phyloP scores from a whole-genome alignment of 2,888 invertebrate species.

The Periphyllus acericola region DNA sequence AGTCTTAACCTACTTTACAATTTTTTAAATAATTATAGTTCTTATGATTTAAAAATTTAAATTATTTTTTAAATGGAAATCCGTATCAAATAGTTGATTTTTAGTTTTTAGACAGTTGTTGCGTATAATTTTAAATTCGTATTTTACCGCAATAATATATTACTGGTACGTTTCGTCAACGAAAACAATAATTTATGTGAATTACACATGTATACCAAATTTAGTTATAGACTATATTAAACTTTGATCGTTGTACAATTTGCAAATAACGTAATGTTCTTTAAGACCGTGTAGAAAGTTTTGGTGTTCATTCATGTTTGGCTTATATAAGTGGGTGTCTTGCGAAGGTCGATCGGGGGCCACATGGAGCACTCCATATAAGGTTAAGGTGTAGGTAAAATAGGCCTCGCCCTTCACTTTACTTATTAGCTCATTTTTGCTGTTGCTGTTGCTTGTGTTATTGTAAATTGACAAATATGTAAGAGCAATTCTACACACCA shows the following conservation, averaged over 20 bases:
- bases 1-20: too few relatives aligned
- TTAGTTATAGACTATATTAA: neutral
- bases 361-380: slow-evolving; percentile 58
- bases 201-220: neutral
- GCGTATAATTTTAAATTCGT: neutral
- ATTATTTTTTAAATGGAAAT: too few relatives aligned
- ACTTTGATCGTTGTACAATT: neutral
- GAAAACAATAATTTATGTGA: too few relatives aligned
- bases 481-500: slow-evolving; percentile 1
- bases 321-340: slow-evolving; percentile 55
- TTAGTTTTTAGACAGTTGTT: neutral
- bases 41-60: too few relatives aligned
- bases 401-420: slow-evolving; percentile 62
- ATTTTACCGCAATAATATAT: neutral
- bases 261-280: slow-evolving; percentile 7
- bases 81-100: too few relatives aligned
- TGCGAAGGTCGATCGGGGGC: slow-evolving; percentile 46
- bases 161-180: too few relatives aligned
- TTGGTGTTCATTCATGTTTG: slow-evolving; percentile 52
- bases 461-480: slow-evolving; percentile 31
- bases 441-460: neutral
- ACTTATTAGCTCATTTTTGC: slow-evolving; percentile 59
- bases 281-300: slow-evolving; percentile 47
- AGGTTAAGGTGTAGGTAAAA: slow-evolving; percentile 61
- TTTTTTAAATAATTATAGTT: too few relatives aligned